Base-by-base conservation (phyloP, 1,140 invertebrate genomes). In the Portunus trituberculatus region DNA sequence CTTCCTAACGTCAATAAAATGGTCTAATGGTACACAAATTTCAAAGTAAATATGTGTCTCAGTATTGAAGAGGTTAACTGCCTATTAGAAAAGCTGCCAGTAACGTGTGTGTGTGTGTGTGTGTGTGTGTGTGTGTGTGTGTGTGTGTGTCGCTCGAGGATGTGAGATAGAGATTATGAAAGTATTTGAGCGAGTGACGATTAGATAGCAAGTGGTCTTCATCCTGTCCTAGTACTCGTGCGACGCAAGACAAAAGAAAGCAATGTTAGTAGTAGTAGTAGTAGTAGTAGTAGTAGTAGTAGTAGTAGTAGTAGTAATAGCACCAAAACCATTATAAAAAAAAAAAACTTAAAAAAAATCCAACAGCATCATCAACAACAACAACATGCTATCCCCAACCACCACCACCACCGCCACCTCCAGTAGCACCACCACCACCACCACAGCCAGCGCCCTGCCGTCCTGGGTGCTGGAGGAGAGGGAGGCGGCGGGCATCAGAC, bases 381-480 rank as follows among this genome's bases (percentile, higher is more conserved):
- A 29, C 93, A 52, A 25, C 93, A 25, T 16, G 29, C 25, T 8
- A 31, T n/a, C 39, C 0, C 46, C 59, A 31, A 29, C n/a, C 92
- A 84, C 76, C 76, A 82, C 32, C 91, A 92, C 31, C 25, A 87
- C 84, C n/a, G 83, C 32, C 39, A 46, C 83, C 10, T 7, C 52
- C 45, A 28, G 12, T 45, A 31, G 12, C 84, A 93, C 25, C 28
- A 48, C 84, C 39, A 88, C 52, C 48, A 45, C 76, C 20, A 39
- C 87, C 28, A 48, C 90, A 25, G 45, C 28, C 25, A 39, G 48
- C 12, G 16, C 83, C 16, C 91, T 95, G 4, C 94, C 94, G 16
- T 93, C 94, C 0, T 95, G 94, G 94, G 91, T 95, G 16, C 84
- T 95, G 91, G 94, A 95, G 67, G 91, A 92, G 31, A 45, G 91